These are phyloP conservation scores for Halichondria panicea DNA, from an alignment of 37 sponge, comb jelly and placozoan species.

Conservation along the genomic window DNA sequence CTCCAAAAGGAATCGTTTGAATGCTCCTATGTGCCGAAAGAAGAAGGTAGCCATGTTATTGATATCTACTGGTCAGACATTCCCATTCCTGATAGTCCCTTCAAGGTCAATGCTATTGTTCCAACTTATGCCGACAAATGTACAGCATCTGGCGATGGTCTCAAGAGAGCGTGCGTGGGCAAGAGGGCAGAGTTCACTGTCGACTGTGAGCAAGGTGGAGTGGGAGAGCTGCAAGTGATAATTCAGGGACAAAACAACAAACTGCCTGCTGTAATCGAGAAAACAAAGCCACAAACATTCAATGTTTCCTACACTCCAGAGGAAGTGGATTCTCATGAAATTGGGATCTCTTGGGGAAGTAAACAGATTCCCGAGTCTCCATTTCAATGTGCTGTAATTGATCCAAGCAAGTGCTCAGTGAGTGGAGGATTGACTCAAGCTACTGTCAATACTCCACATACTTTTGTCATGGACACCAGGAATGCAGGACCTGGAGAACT, in stretches of 20 bases:
- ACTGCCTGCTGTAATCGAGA: conserved; percentile 12
- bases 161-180: conserved; percentile 17
- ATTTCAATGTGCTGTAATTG: conserved; percentile 37
- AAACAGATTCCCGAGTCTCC: conserved; percentile 32
- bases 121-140: conserved; percentile 32
- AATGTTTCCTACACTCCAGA: conserved; percentile 36
- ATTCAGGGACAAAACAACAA: conserved; percentile 25
- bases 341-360: conserved; percentile 18
- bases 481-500: conserved; percentile 79
- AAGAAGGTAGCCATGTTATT: conserved; percentile 21
- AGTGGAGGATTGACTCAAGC: conserved; percentile 50
- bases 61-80: conserved; percentile 5
- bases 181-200: conserved; percentile 32
- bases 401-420: conserved; percentile 54
- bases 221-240: conserved; percentile 27
- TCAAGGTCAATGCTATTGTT: conserved; percentile 44
- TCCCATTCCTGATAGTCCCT: conserved; percentile 35
- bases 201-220: conserved; percentile 34
- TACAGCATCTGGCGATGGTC: too few relatives aligned
- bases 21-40: too few relatives aligned
- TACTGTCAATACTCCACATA: conserved; percentile 14
- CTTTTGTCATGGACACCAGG: conserved; percentile 47
- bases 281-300: conserved; percentile 13
- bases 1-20: background rate
- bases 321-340: conserved; percentile 21